Conservation (phyloP, 2,797 vertebrate genomes). For the Xenops minutus region DNA sequence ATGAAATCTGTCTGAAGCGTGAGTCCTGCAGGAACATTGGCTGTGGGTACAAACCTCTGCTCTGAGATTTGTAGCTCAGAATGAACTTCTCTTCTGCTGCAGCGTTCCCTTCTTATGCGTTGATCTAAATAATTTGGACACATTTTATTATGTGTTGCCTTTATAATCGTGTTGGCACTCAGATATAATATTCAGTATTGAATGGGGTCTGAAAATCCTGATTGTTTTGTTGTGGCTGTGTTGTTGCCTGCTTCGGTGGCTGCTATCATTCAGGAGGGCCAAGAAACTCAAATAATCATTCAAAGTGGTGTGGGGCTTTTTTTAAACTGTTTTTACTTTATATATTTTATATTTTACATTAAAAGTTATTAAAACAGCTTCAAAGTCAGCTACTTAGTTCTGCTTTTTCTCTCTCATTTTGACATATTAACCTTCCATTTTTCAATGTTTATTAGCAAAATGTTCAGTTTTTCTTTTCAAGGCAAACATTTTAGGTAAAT, state of each 20-base stretch:
- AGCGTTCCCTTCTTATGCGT: neutral
- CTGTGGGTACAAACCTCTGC: fast-evolving
- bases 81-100: neutral
- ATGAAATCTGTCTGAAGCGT: neutral
- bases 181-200: neutral
- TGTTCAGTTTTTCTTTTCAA: neutral
- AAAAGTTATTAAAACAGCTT: neutral
- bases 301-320: neutral
- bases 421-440: neutral
- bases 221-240: fast-evolving
- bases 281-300: neutral
- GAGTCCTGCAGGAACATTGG: fast-evolving
- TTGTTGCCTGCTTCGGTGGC: neutral
- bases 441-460: neutral
- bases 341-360: neutral
- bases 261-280: fast-evolving
- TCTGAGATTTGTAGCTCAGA: neutral
- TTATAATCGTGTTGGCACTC: neutral
- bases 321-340: neutral
- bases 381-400: neutral
- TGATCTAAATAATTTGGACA: neutral
- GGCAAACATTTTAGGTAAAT: neutral
- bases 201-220: neutral
- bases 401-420: neutral
- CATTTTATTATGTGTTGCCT: neutral